Percentiles rank a stretch among this genome's conserved stretches.
phyloP scores from a whole-genome alignment of 2,888 invertebrate genomes.

The Allygus modestus region DNA sequence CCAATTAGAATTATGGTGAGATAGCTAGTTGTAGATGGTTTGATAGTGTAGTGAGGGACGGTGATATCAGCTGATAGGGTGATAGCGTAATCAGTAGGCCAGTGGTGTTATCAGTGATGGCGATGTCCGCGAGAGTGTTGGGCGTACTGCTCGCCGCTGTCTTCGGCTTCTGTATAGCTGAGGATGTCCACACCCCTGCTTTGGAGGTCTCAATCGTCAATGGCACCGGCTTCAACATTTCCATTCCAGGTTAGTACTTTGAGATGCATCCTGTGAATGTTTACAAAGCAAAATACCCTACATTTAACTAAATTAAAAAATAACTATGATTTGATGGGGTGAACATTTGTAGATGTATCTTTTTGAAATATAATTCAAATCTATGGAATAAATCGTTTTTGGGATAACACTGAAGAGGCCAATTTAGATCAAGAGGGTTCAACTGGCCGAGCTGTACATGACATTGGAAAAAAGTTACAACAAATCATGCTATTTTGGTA shows the following conservation, averaged over 20 bases:
- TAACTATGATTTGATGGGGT: not conserved
- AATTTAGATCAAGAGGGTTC: no score
- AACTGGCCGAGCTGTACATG: no score
- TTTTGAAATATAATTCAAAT: not conserved
- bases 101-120: not conserved
- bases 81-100: not conserved
- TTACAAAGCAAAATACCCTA: not conserved
- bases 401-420: no score
- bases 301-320: not conserved
- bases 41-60: not conserved
- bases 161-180: not conserved
- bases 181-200: not conserved
- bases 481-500: no score
- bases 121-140: not conserved
- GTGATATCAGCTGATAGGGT: conserved; percentile 13
- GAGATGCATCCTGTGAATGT: no score
- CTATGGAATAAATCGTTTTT: no score
- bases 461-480: no score
- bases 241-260: conserved; percentile 3
- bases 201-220: not conserved
- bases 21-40: not conserved
- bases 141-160: not conserved
- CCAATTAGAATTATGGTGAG: not conserved
- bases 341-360: not conserved
- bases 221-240: conserved; percentile 19